Base-by-base conservation (phyloP, 2,888 invertebrate species). In the Stegana nigrithorax region DNA sequence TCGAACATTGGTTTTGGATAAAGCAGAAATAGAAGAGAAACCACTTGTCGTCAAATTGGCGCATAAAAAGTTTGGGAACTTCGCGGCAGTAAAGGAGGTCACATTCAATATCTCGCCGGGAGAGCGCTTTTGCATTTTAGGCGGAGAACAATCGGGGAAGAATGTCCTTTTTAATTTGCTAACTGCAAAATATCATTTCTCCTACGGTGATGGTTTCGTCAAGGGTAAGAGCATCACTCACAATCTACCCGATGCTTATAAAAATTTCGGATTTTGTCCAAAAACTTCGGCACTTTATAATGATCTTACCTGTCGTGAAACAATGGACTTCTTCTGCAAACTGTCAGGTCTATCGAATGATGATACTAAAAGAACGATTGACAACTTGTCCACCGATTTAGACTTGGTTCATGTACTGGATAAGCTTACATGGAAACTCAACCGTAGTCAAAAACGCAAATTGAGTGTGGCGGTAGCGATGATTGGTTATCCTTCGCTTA, bases 1-100 rank as follows among this genome's bases (percentile, higher is more conserved):
- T 2, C n/a, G 8, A n/a, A 23, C 53, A 12, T 7, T 36, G 32
- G 5, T 5, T 6, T 21, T 55, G 12, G 19, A 32, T 21, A 7
- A 12, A 2, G 17, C 7, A 7, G 4, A 53, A 4, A 53, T 53
- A 29, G 1, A 36, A 32, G 12, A 36, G 1, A 29, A 21, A 5
- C 53, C 53, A 19, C 53, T 32, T 4, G 53, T 55, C 5, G 53
- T 55, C 1, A 53, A 53, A 19, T n/a, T 10, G 26, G 32, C 32
- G 1, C 7, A 23, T 36, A n/a, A 17, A 2, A 14, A 14, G 14
- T n/a, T n/a, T n/a, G n/a, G n/a, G n/a, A n/a, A n/a, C n/a, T n/a
- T n/a, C n/a, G n/a, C n/a, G n/a, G n/a, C n/a, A n/a, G n/a, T n/a
- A n/a, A n/a, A n/a, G n/a, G n/a, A n/a, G n/a, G n/a, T n/a, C n/a